A percentile compares a stretch with the other conserved stretches of the same genome.
Conservation (phyloP, 2,113 vertebrate genomes). For the Oxyruncus cristatus region DNA sequence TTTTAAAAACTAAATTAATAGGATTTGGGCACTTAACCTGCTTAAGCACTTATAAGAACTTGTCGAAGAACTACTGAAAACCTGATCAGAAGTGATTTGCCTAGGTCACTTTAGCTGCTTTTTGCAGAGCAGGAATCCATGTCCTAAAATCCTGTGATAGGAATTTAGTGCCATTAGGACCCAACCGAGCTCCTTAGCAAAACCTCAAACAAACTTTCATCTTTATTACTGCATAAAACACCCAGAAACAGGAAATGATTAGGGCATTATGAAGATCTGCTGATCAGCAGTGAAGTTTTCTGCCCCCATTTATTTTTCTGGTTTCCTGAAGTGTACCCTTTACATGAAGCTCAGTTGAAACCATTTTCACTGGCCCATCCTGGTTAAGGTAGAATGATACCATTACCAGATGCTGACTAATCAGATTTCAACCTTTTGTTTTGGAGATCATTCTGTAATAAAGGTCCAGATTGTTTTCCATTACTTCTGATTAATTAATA, state of each 20-base stretch:
- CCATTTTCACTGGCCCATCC: neutral
- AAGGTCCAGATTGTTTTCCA: neutral
- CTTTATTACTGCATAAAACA: neutral
- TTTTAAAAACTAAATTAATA: slow-evolving; percentile 48
- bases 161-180: neutral
- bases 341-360: neutral
- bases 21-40: slow-evolving; percentile 28
- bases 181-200: neutral
- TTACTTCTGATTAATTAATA: neutral
- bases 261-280: neutral
- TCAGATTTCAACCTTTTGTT: neutral
- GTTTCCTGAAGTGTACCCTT: neutral
- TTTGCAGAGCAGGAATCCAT: neutral
- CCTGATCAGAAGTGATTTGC: slow-evolving; percentile 29
- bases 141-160: neutral
- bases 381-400: neutral
- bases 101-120: neutral
- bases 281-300: neutral
- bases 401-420: neutral
- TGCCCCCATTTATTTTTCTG: neutral
- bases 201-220: slow-evolving; percentile 1
- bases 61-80: slow-evolving; percentile 27
- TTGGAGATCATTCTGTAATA: neutral
- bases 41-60: slow-evolving; percentile 9
- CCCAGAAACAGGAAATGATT: neutral